Evolutionary conservation across 2,888 invertebrate species (phyloP).

Genomic region (Thelaira solivaga): DNA sequence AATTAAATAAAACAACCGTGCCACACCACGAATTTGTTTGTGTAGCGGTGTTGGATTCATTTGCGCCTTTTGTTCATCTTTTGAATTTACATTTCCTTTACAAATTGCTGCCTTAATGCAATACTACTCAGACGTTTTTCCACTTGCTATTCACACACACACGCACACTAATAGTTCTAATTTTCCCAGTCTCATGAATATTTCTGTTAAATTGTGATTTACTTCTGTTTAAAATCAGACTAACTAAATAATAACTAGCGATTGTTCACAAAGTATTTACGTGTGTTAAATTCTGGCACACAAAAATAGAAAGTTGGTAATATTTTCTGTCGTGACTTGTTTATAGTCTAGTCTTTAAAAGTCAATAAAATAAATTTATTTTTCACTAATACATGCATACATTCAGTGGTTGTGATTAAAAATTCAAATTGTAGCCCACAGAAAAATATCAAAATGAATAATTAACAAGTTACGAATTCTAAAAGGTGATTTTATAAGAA

Average conservation of each 20-base stretch:
- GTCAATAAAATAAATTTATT: neutral
- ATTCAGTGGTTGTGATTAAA: neutral
- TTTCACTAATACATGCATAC: neutral
- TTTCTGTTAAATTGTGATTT: conserved; percentile 39
- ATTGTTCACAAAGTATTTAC: neutral
- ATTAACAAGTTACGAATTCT: neutral
- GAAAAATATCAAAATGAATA: neutral
- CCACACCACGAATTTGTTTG: too few relatives aligned
- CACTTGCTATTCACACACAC: neutral
- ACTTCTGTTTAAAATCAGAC: conserved; percentile 35
- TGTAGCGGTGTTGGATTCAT: conserved; percentile 9
- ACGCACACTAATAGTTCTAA: too few relatives aligned
- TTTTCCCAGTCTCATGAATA: conserved; percentile 24
- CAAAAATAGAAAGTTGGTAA: neutral
- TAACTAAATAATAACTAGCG: neutral
- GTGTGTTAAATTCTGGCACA: neutral
- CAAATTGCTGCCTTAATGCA: conserved; percentile 45
- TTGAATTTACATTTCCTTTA: conserved; percentile 46
- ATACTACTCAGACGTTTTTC: neutral
- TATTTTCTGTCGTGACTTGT: neutral
- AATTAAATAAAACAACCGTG: too few relatives aligned
- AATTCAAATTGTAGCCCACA: neutral
- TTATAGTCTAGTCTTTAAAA: neutral
- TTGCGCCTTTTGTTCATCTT: conserved; percentile 35
- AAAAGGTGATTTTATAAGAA: conserved; percentile 4